A percentile compares a stretch with the other conserved stretches of the same genome.
Evolutionary conservation across 2,888 invertebrate genomes (phyloP).

Genomic region (Nephrocerus scutellatus): DNA sequence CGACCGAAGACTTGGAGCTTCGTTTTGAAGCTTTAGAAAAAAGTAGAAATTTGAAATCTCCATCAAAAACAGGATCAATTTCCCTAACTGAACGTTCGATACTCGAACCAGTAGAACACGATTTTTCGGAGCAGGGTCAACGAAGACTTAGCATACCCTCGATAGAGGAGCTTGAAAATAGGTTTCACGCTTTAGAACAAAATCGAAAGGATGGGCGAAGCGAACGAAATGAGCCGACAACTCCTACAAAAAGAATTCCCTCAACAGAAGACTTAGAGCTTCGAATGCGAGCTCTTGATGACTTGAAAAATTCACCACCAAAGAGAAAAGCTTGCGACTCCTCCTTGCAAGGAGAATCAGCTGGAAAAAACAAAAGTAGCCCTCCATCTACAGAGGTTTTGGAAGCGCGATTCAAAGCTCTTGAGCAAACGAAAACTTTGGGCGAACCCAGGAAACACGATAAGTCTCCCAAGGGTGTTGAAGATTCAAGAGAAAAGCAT

Average conservation of each 20-base stretch:
- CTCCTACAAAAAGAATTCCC: conserved; percentile 20
- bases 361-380: no score
- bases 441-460: no score
- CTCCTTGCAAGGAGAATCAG: no score
- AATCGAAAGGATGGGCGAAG: conserved; percentile 4
- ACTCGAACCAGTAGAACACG: not conserved
- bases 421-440: no score
- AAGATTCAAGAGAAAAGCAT: conserved; percentile 22
- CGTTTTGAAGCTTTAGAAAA: conserved; percentile 26
- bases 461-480: no score
- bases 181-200: conserved; percentile 38
- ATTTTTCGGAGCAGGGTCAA: no score
- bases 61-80: conserved; percentile 1
- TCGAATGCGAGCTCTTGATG: conserved; percentile 34
- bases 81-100: conserved; percentile 1
- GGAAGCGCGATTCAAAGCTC: conserved; percentile 36
- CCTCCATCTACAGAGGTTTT: conserved; percentile 37
- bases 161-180: conserved; percentile 40
- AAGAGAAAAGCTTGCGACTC: conserved; percentile 18
- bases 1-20: conserved; percentile 23
- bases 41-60: conserved; percentile 9
- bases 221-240: conserved; percentile 2
- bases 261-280: conserved; percentile 33
- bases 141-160: conserved; percentile 32
- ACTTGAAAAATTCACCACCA: conserved; percentile 30